Base-by-base conservation (phyloP, 2,113 vertebrate genomes). In the Ptilonorhynchus violaceus region DNA sequence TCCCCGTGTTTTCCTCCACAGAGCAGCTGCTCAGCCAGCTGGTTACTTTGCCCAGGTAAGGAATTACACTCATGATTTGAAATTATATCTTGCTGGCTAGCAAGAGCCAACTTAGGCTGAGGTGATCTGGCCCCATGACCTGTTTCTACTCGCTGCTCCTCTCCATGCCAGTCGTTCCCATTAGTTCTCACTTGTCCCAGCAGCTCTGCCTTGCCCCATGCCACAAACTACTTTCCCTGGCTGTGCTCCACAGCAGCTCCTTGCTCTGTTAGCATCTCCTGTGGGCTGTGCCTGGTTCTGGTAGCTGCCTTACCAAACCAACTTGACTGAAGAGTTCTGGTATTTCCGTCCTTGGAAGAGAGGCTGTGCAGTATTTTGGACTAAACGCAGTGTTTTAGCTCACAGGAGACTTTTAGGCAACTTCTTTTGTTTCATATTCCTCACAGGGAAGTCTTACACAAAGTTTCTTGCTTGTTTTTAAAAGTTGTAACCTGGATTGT, bases 381-480 rank as follows among this genome's bases (percentile, higher is more conserved):
- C 30, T 52, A 59, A 87, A 91, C 1, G 2, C 50, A 10, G 15
- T 46, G 55, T 14, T 94, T 85, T 46, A 86, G 19, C 20, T 86
- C 72, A 84, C 14, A 17, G 33, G 68, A 95, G 55, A 63, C 42
- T 77, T 92, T 70, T 44, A 81, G 74, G 72, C 59, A 88, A 77
- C 91, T 87, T 80, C 62, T 91, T 93, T 85, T 91, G 42, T 96
- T 97, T 91, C 76, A 69, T 64, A 52, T 86, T 89, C 44, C 64
- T 95, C 80, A 64, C 35, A 67, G 42, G 44, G 41, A 95, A 78
- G 68, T 47, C 56, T 92, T 81, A 44, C n/a, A 92, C 55, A 84
- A 78, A 96, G 47, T n/a, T 74, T 56, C 77, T 92, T 89, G 47
- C 73, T 92, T 92, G 76, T 89, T 93, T 95, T 88, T 75, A 70